Percentiles rank a stretch among this genome's conserved stretches.
Conservation (phyloP, 2,888 invertebrate genomes). For the Podabrus alpinus region DNA sequence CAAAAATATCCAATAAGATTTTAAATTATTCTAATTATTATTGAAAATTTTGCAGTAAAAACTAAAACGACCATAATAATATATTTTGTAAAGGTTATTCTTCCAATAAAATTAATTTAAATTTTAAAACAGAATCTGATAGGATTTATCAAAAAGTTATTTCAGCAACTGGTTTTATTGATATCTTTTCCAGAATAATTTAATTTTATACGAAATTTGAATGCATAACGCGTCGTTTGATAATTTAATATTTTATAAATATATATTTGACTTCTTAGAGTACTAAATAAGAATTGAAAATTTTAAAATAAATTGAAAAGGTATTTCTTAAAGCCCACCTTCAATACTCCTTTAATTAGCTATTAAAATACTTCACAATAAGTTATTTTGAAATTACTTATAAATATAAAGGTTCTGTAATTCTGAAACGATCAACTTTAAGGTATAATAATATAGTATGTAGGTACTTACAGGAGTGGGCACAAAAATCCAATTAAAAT, state of each 20-base stretch:
- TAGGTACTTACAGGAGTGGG: no score
- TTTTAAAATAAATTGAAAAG: not conserved
- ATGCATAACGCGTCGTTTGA: not conserved
- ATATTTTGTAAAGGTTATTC: not conserved
- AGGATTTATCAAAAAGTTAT: not conserved
- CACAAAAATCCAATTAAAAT: not conserved
- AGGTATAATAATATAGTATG: no score
- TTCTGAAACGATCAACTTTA: no score
- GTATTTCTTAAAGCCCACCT: not conserved
- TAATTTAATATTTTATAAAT: not conserved
- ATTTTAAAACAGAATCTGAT: not conserved
- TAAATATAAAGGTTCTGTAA: no score
- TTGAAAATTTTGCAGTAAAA: no score
- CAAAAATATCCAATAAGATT: no score
- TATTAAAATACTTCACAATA: not conserved
- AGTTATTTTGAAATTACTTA: no score
- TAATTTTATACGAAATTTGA: not conserved
- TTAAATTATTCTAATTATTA: no score
- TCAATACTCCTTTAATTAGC: not conserved
- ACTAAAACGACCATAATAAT: no score
- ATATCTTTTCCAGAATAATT: not conserved
- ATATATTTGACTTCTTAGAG: no score
- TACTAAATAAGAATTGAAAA: not conserved
- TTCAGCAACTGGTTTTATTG: not conserved
- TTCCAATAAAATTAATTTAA: not conserved